Evolutionary conservation across 2,113 vertebrate species (phyloP), one percentile per base, ranked within the genome.

Genomic region (Eurystomus gularis): DNA sequence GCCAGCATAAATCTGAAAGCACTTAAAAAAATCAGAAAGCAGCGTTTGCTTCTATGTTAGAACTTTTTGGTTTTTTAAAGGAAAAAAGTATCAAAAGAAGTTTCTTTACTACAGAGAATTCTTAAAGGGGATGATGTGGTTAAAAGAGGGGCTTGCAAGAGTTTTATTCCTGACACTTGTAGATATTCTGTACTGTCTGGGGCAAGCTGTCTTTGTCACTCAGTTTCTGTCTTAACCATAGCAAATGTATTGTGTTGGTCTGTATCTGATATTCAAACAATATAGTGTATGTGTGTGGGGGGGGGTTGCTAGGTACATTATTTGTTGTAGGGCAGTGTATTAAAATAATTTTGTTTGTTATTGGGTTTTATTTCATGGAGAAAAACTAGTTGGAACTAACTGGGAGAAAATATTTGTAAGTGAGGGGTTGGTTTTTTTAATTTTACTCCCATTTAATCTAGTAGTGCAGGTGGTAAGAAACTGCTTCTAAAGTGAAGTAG

Each of bases 1-100:
- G 31, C 57, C 85, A 64, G 55, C 28, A 57, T 71, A 65, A 93
- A 65, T 83, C 65, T 85, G 70, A 93, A 91, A 86, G 9, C 10
- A 46, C 40, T 84, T 48, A 58, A 29, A 68, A 17, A 23, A 48
- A 39, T 80, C 54, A 33, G 31, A 42, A n/a, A 3, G 3, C 6
- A 52, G 33, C n/a, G 10, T 88, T 96, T 93, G 12, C 18, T 90
- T 11, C 15, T 61, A 10, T 25, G 28, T 76, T 85, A 60, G 24
- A 84, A 7, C 0, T 23, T 68, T 73, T 52, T 52, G 25, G 15
- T 11, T 33, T 81, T 73, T 37, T 9, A 4, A 28, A 77, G 73
- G 35, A 48, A 40, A 52, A 51, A 76, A 49, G 26, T 60, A 13
- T 69, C 49, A 33, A 68, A 82, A 61, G 10, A 6, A 5, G 25